Conservation (phyloP, 2,113 vertebrate species). For the Erinaceus europaeus region DNA sequence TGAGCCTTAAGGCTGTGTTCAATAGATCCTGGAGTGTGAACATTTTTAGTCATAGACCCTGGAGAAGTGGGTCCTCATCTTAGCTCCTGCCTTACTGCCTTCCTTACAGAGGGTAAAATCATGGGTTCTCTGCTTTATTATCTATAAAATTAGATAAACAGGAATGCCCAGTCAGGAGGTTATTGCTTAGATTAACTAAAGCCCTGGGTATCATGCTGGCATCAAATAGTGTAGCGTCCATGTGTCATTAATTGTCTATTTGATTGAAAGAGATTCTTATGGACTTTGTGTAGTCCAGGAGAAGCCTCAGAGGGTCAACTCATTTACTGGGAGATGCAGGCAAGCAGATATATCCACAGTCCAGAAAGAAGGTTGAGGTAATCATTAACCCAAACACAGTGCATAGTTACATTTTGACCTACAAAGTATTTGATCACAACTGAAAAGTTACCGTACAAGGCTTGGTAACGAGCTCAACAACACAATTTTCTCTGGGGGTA, state of each 20-base stretch:
- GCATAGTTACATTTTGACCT: too few relatives aligned
- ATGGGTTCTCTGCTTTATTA: constrained; percentile 8
- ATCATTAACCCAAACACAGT: too few relatives aligned
- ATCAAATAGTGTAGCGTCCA: too few relatives aligned
- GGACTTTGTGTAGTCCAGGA: neutral
- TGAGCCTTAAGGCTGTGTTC: neutral
- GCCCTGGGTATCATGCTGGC: neutral
- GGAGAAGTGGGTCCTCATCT: neutral
- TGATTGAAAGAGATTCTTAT: neutral
- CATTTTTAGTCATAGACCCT: neutral
- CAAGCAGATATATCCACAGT: too few relatives aligned
- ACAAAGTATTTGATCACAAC: too few relatives aligned
- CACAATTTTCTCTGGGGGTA: too few relatives aligned
- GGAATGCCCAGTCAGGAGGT: neutral
- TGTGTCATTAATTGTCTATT: too few relatives aligned
- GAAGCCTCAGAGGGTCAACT: too few relatives aligned
- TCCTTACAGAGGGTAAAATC: neutral
- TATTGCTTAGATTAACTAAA: neutral
- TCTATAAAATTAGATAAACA: neutral
- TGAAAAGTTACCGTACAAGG: too few relatives aligned
- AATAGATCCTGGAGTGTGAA: neutral
- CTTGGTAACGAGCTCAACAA: too few relatives aligned
- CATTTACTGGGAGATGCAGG: too few relatives aligned
- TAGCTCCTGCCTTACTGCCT: neutral
- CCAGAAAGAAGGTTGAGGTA: too few relatives aligned